Evolutionary conservation across 2,888 invertebrate genomes (phyloP).

Genomic region (Ptychoptera contaminata): DNA sequence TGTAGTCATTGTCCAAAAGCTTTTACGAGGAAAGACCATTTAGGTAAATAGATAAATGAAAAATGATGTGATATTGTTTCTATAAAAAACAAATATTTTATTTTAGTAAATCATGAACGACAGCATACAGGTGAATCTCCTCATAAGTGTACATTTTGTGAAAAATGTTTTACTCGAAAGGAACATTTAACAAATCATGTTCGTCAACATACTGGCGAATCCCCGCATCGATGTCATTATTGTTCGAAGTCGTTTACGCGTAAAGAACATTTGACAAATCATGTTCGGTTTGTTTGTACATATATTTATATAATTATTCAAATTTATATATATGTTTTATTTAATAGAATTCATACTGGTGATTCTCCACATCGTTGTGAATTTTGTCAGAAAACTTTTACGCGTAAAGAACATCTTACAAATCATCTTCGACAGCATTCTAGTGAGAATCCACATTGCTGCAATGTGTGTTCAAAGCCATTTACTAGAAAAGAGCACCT

Average conservation of each 20-base stretch:
- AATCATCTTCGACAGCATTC: conserved; percentile 79
- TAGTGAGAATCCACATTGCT: conserved; percentile 74
- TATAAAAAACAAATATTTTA: neutral
- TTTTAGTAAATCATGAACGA: conserved; percentile 46
- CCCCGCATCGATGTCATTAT: conserved; percentile 38
- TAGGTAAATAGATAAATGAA: conserved; percentile 28
- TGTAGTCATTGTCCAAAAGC: conserved; percentile 76
- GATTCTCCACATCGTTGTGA: conserved; percentile 76
- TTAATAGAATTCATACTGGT: conserved; percentile 40
- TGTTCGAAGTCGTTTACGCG: conserved; percentile 49
- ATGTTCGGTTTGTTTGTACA: conserved; percentile 57
- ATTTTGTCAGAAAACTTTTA: conserved; percentile 73
- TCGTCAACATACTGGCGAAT: conserved; percentile 65
- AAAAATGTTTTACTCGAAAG: conserved; percentile 62
- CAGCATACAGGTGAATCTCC: conserved; percentile 72
- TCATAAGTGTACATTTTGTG: conserved; percentile 73
- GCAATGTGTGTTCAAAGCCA: conserved; percentile 69
- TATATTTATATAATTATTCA: too few species aligned
- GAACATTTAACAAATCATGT: conserved; percentile 79
- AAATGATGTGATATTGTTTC: neutral
- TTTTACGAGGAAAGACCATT: conserved; percentile 69
- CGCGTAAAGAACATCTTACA: conserved; percentile 69
- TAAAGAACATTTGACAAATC: conserved; percentile 76
- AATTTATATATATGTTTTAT: too few species aligned
- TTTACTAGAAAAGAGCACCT: conserved; percentile 77